Evolutionary conservation across 2,113 vertebrate genomes (phyloP), one percentile per base, ranked within the genome.

Genomic region (Sander vitreus): DNA sequence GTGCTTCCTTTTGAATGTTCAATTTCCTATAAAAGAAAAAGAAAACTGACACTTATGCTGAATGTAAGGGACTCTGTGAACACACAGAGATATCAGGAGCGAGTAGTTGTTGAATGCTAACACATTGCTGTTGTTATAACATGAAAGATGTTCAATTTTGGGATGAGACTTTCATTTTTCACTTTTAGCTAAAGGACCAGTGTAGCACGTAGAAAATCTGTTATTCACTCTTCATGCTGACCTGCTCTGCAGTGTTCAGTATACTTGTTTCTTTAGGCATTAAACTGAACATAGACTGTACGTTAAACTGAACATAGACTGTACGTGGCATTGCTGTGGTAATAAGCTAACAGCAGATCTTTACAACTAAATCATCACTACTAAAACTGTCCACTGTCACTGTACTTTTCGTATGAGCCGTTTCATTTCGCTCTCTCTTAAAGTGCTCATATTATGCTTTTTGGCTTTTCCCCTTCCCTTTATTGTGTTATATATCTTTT

Each of bases 391-490:
- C 62, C 43, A 27, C 30, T 62, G 53, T 72, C 50, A n/a, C 47
- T 77, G 48, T 69, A 19, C 66, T 21, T 11, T 73, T 51, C 69
- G 2, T 62, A 4, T 4, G 19, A 66, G 71, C 71, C 10, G 0
- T 63, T 83, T 78, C 19, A 4, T 63, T 64, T 60, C 68, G n/a
- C 39, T 43, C 66, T 67, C 47, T 79, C 33, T 27, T 27, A 27
- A 27, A 27, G 27, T 27, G 27, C 27, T 27, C 27, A 27, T 27
- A 27, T 27, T 27, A 27, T 27, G 27, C 27, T 27, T 27, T 27
- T 27, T 27, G 27, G 27, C 27, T 27, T 27, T 27, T 27, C 2
- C 27, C 27, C 27, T 27, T 27, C 2, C 27, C 27, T 27, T 3
- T 27, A 27, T 27, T 27, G 27, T 27, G 27, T 27, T 27, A 27